Conservation (phyloP, 1,140 invertebrate genomes). For the Solenopsis fugax region DNA sequence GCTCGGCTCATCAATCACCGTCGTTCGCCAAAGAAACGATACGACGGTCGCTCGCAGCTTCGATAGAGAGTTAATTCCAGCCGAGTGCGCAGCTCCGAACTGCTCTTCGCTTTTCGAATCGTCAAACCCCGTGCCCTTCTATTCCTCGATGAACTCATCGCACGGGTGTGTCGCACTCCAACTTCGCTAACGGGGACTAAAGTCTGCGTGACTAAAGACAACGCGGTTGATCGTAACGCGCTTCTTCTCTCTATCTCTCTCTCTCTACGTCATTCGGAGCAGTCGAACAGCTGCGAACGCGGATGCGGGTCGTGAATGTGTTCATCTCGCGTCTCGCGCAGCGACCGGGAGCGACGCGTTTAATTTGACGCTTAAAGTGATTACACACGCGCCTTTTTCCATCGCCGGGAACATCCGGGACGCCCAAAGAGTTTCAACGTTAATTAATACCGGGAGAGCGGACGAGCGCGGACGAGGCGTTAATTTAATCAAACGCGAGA, state of each 20-base stretch:
- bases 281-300: neutral
- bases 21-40: slow-evolving; percentile 70
- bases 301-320: neutral
- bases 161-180: neutral
- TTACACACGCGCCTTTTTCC: slow-evolving; percentile 7
- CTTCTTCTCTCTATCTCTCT: neutral
- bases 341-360: slow-evolving; percentile 4
- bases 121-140: slow-evolving; percentile 39
- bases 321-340: neutral
- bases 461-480: neutral
- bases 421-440: slow-evolving; percentile 19
- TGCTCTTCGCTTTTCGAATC: slow-evolving; percentile 46
- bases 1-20: slow-evolving; percentile 71
- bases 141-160: slow-evolving; percentile 44
- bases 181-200: neutral
- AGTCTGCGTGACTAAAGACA: slow-evolving; percentile 5
- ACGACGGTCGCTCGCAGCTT: slow-evolving; percentile 38
- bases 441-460: slow-evolving; percentile 30
- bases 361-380: slow-evolving; percentile 37
- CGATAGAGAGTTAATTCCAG: slow-evolving; percentile 68
- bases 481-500: slow-evolving; percentile 54
- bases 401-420: neutral
- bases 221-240: neutral
- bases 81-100: slow-evolving; percentile 47
- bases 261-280: neutral